Base-by-base conservation (phyloP, 2,113 vertebrate genomes). In the Myiozetetes cayanensis region DNA sequence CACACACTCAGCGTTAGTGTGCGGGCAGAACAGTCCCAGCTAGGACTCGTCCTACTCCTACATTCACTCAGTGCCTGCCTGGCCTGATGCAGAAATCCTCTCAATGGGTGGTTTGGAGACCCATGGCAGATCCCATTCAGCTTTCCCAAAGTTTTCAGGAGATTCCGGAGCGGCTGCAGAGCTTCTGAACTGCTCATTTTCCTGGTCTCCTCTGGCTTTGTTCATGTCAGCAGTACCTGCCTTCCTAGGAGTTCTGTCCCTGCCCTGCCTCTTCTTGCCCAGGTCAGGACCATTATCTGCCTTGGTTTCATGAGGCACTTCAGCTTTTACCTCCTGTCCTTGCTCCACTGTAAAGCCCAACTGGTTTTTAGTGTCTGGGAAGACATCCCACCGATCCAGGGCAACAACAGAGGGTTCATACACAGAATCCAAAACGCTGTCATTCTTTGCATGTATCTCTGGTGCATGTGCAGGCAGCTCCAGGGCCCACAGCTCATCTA, bases 41-140 rank as follows among this genome's bases (percentile, higher is more conserved):
- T 37, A 80, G 89, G 87, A 93, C 41, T 41, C 1, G 4, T 61
- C 39, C 94, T 81, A 21, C 81, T 95, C 68, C 85, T 71, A 61
- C 89, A 50, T 88, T 88, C 89, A 92, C 63, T 81, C 84, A 41
- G 65, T 39, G 98, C 99, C 98, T 99, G 99, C 99, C 97, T 99
- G 99, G 98, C 99, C 98, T 31, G 99, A 99, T 1, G 99, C 98
- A 88, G 99, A 99, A 95, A 99, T 98, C 96, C 99, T 96, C 96
- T 99, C 98, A 68, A 97, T 82, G 56, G 90, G 92, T 73, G 98
- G 96, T 6, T 72, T 95, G 90, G 53, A 65, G 94, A 95, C 7
- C 6, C 18, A 73, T 2, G 72, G 95, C 55, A 74, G 76, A 82
- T 97, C 97, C 81, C n/a, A 89, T 65, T 77, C 96, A 16, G 96